Percentiles rank a stretch among this genome's conserved stretches.
Evolutionary conservation across 2,113 vertebrate species (phyloP).

Genomic region (Rafetus swinhoei): DNA sequence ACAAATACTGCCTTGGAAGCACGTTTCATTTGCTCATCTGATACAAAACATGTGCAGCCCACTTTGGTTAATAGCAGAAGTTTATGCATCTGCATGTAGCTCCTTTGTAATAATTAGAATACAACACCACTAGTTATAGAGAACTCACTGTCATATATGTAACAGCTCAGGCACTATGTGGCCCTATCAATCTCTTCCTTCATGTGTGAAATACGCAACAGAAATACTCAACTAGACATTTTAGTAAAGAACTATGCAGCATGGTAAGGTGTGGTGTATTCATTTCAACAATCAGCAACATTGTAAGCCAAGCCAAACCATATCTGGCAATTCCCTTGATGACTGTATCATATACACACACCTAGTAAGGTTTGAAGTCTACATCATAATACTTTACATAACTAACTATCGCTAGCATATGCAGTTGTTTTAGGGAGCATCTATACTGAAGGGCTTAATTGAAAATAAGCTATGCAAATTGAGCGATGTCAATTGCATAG

Average conservation of each 20-base stretch:
- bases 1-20: not conserved
- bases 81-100: not conserved
- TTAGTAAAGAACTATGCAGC: not conserved
- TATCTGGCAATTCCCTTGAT: not conserved
- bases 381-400: not conserved
- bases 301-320: not conserved
- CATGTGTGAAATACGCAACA: not conserved
- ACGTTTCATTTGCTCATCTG: not conserved
- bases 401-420: not conserved
- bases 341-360: not conserved
- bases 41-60: not conserved
- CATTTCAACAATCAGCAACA: accelerated
- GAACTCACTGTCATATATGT: not conserved
- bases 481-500: too few species aligned
- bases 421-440: not conserved
- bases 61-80: not conserved
- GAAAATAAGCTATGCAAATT: too few species aligned
- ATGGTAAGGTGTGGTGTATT: not conserved
- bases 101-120: not conserved
- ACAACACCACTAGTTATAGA: not conserved
- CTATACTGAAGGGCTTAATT: too few species aligned
- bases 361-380: not conserved
- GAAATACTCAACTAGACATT: not conserved
- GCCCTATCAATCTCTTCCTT: slow-evolving; percentile 5
- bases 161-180: not conserved